Percentiles rank a stretch among this genome's conserved stretches.
Evolutionary conservation across 92 coral and sea anemone genomes (phyloP).

Genomic region (Meandrina meandrites): DNA sequence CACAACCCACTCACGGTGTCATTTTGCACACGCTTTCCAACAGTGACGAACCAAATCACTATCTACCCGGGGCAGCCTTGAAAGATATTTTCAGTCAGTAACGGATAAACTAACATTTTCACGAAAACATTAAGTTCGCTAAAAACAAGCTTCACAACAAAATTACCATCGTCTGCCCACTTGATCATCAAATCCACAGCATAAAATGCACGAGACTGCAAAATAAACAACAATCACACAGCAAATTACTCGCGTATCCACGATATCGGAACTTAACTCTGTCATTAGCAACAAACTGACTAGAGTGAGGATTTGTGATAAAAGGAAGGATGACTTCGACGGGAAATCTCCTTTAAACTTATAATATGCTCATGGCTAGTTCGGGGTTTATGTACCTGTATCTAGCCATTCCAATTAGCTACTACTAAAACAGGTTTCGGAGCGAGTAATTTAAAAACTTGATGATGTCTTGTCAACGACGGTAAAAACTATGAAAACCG

Average conservation of each 20-base stretch:
- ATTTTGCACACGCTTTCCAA: not conserved
- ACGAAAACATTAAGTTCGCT: not conserved
- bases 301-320: not conserved
- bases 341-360: not conserved
- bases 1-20: too few species aligned
- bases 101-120: not conserved
- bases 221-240: not conserved
- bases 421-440: too few species aligned
- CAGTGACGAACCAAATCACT: not conserved
- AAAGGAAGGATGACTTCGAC: not conserved
- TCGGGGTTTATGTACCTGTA: too few species aligned
- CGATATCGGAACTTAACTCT: not conserved
- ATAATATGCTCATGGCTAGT: too few species aligned
- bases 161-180: slow-evolving; percentile 98
- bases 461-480: not conserved
- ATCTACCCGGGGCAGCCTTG: too few species aligned
- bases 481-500: not conserved
- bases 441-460: too few species aligned
- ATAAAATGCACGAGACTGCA: slow-evolving; percentile 93
- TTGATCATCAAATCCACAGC: slow-evolving; percentile 97
- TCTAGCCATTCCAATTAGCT: too few species aligned
- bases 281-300: not conserved
- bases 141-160: not conserved
- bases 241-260: not conserved
- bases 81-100: too few species aligned